These are phyloP conservation scores for Andrena marginata DNA, from an alignment of 2,888 invertebrate species.

Conservation along the genomic window DNA sequence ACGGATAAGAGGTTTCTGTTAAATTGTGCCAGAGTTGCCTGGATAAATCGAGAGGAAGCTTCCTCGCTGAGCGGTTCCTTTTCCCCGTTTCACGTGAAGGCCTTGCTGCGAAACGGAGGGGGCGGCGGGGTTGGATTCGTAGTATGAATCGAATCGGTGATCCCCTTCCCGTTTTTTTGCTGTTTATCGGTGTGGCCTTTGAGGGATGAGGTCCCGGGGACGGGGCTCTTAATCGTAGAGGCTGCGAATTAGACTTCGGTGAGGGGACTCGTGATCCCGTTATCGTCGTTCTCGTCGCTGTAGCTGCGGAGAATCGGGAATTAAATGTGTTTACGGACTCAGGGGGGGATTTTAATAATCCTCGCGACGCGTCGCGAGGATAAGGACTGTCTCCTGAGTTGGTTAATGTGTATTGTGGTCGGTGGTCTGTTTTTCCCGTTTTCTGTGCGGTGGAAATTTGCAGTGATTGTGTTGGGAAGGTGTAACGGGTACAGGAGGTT, in stretches of 20 bases:
- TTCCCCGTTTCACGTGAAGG: neutral
- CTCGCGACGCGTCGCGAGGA: neutral
- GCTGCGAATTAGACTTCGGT: constrained; percentile 26
- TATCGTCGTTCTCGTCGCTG: constrained; percentile 3
- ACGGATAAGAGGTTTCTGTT: constrained; percentile 8
- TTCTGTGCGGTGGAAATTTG: neutral
- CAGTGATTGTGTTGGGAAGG: neutral
- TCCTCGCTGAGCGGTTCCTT: neutral
- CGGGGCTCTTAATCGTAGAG: neutral
- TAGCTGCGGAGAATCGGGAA: constrained; percentile 15
- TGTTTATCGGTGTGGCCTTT: constrained; percentile 35
- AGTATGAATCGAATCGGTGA: constrained; percentile 9
- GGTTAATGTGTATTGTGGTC: neutral
- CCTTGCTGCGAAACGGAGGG: neutral
- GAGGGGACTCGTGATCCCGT: constrained; percentile 23
- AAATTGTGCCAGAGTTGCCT: constrained; percentile 20
- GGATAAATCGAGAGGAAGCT: constrained; percentile 21
- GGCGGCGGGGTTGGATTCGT: neutral
- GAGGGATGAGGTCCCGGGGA: constrained; percentile 19
- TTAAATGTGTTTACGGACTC: constrained; percentile 31
- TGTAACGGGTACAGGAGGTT: neutral
- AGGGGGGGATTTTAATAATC: constrained; percentile 32
- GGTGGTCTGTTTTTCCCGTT: neutral
- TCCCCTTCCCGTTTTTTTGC: constrained; percentile 1
- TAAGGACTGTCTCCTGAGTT: neutral